These are phyloP conservation scores for Engystomops pustulosus DNA, from an alignment of 2,113 vertebrate species.

Conservation along the genomic window DNA sequence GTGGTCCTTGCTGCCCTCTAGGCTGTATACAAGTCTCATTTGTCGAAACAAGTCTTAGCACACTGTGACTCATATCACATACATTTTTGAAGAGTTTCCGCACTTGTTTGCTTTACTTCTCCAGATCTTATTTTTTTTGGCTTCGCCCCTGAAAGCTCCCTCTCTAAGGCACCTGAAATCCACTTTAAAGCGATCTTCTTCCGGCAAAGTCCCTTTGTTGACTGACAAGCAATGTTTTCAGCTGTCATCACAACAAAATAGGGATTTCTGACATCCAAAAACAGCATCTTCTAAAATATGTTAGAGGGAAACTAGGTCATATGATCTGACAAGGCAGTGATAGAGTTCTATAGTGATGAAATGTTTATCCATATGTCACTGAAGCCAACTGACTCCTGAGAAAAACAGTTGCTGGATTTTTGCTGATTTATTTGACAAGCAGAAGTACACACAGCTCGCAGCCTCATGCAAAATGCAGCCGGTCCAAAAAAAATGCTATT, in stretches of 20 bases:
- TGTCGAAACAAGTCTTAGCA: neutral
- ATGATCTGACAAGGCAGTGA: slow-evolving; percentile 45
- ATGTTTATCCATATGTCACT: slow-evolving; percentile 46
- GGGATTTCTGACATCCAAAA: slow-evolving; percentile 31
- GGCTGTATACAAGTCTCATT: neutral
- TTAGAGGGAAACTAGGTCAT: slow-evolving; percentile 49
- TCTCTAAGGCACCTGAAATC: slow-evolving; percentile 5
- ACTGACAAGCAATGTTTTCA: slow-evolving; percentile 36
- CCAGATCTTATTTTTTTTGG: neutral
- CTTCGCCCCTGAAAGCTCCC: neutral
- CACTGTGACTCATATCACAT: neutral
- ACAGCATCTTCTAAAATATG: slow-evolving; percentile 35
- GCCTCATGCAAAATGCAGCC: slow-evolving; percentile 25
- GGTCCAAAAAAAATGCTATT: neutral
- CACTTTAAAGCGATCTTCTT: neutral
- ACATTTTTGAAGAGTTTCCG: neutral
- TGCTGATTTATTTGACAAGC: slow-evolving; percentile 52
- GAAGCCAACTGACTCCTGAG: slow-evolving; percentile 38
- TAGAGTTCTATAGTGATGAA: slow-evolving; percentile 39
- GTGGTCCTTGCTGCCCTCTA: too few species aligned
- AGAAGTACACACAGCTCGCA: neutral
- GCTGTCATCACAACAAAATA: slow-evolving; percentile 32
- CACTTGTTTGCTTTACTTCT: neutral
- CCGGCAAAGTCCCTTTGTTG: slow-evolving; percentile 4
- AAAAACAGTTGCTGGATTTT: slow-evolving; percentile 35